A percentile compares a stretch with the other conserved stretches of the same genome.
phyloP scores from a whole-genome alignment of 1,140 invertebrate species.

The Oedothorax gibbosus region DNA sequence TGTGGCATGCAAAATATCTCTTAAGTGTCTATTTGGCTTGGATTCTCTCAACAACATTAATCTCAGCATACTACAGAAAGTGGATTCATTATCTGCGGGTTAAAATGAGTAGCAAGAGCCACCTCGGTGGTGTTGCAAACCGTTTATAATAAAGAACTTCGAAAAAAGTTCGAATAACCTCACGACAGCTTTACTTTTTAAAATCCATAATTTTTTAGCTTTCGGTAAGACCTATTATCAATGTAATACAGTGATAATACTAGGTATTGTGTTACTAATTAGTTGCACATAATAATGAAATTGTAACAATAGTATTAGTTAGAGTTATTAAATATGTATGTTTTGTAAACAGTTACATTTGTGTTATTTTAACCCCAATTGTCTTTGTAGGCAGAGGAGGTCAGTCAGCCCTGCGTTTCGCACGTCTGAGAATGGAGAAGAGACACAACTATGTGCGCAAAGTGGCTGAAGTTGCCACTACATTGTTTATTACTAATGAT shows the following conservation, averaged over 20 bases:
- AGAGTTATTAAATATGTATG: too few species aligned
- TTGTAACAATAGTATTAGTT: too few species aligned
- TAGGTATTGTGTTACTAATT: neutral
- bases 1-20: too few species aligned
- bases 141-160: neutral
- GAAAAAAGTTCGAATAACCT: neutral
- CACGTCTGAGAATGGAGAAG: constrained; percentile 99
- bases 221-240: neutral
- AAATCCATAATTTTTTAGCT: neutral
- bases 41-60: too few species aligned
- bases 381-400: constrained; percentile 85
- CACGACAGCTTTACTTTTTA: neutral
- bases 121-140: too few species aligned
- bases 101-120: too few species aligned
- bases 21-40: too few species aligned
- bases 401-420: constrained; percentile 99
- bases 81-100: too few species aligned
- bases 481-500: constrained; percentile 97
- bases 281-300: neutral
- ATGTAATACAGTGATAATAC: neutral
- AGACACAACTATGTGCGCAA: constrained; percentile 99
- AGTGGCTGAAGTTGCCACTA: constrained; percentile 98
- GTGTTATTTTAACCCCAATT: constrained; percentile 12
- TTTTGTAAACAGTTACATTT: neutral
- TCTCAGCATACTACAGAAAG: too few species aligned